Percentiles rank a stretch among this genome's conserved stretches.
Evolutionary conservation across 2,797 vertebrate species (phyloP).

Genomic region (Acanthiza pusilla): DNA sequence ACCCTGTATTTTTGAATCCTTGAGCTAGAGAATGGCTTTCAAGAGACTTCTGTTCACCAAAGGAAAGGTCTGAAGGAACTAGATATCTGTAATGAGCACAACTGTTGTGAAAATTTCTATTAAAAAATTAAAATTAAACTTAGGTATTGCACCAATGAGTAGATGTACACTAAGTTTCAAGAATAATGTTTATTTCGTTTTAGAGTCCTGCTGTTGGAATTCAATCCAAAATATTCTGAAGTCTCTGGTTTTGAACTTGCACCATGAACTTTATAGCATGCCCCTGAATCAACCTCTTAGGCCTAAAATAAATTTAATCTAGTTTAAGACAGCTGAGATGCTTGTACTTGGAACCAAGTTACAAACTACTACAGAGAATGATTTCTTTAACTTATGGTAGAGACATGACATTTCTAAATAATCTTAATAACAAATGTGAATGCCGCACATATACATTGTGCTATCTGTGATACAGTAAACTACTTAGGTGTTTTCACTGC

Average conservation of each 20-base stretch:
- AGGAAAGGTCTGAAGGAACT: background rate
- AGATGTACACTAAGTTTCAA: background rate
- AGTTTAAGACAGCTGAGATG: background rate
- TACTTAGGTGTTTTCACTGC: background rate
- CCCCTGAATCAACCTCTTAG: background rate
- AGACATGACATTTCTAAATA: background rate
- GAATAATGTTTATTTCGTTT: background rate
- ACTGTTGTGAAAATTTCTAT: background rate
- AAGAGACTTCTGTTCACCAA: background rate
- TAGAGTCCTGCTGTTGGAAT: background rate
- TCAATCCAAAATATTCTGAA: background rate
- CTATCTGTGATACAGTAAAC: background rate
- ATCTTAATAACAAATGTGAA: background rate
- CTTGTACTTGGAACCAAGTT: background rate
- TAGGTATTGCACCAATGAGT: background rate
- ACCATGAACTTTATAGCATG: background rate
- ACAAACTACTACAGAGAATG: background rate
- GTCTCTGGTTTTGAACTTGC: background rate
- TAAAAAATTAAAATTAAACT: background rate
- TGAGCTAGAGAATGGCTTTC: background rate
- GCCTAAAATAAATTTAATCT: background rate
- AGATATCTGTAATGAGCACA: background rate
- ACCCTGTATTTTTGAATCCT: background rate
- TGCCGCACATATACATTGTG: background rate
- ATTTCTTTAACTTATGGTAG: background rate